phyloP scores from a whole-genome alignment of 2,888 invertebrate species.

The Apotomis turbidana region DNA sequence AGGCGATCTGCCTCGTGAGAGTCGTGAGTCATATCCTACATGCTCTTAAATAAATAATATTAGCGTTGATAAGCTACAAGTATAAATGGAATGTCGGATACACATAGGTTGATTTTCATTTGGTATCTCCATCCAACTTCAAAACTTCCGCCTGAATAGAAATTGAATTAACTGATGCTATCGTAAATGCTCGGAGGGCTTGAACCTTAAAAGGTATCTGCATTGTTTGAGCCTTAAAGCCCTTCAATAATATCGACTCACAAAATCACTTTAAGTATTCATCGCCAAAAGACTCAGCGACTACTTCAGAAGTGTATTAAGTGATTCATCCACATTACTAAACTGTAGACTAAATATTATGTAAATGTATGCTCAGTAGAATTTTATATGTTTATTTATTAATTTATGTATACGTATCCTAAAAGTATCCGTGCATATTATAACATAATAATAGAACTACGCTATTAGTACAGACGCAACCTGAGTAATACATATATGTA shows the following conservation, averaged over 20 bases:
- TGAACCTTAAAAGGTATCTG: not conserved
- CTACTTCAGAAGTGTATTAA: not conserved
- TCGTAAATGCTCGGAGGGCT: not conserved
- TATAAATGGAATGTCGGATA: not conserved
- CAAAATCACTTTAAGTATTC: not conserved
- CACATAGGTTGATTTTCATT: not conserved
- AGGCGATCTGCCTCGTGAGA: no score
- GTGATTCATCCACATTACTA: no score
- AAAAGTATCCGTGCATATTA: no score
- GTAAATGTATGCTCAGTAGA: no score
- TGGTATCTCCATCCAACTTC: not conserved
- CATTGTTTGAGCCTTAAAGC: not conserved
- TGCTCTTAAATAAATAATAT: no score
- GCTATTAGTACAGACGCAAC: no score
- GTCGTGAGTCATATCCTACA: no score
- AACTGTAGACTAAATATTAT: no score
- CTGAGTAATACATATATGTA: not conserved
- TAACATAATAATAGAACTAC: no score
- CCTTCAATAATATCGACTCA: not conserved
- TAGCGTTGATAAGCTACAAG: no score
- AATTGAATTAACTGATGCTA: not conserved
- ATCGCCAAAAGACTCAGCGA: not conserved
- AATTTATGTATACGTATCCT: no score
- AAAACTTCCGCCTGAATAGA: not conserved
- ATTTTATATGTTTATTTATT: no score